Evolutionary conservation across 2,888 invertebrate genomes (phyloP), one percentile per base, ranked within the genome.

Genomic region (Nymphalis polychloros): DNA sequence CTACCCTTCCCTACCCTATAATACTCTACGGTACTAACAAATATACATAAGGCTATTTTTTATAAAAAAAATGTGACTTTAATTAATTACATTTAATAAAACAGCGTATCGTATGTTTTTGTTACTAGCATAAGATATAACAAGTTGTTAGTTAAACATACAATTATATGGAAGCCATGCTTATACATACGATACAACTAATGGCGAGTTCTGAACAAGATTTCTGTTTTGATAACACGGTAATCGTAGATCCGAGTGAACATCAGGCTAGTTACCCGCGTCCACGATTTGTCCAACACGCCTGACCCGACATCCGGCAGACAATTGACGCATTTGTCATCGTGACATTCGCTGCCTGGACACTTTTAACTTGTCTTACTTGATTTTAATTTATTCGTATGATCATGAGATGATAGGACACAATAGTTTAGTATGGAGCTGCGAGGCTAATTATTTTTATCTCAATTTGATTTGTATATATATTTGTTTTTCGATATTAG

Each of bases 261-360:
- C 70, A 62, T 68, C 72, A 71, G 64, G 72, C 73, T 69, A 81
- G 84, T 78, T 57, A 61, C 61, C 55, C 61, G 62, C 67, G 67
- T 84, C 81, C 79, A 73, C 79, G 74, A 82, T 71, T 69, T 63
- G 68, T 71, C 63, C 55, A 65, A 64, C 67, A 50, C 68, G 69
- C 47, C 41, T 53, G 71, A 68, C 65, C 65, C 65, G 49, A 47
- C 71, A 60, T 71, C 71, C 71, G 65, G 65, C 59, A 50, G 73
- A 78, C 84, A 84, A 89, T 88, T 87, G 88, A 84, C 85, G 81
- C 84, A 88, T 89, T 87, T 87, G 86, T 90, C 88, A 88, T 78
- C 75, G 76, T 70, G 75, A 78, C 76, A 71, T 62, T 55, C 53
- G 62, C 57, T 49, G 35, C 8, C 41, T 23, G 55, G 16, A 31